These are phyloP conservation scores for Cinara cedri DNA, from an alignment of 2,888 invertebrate species.

Conservation along the genomic window DNA sequence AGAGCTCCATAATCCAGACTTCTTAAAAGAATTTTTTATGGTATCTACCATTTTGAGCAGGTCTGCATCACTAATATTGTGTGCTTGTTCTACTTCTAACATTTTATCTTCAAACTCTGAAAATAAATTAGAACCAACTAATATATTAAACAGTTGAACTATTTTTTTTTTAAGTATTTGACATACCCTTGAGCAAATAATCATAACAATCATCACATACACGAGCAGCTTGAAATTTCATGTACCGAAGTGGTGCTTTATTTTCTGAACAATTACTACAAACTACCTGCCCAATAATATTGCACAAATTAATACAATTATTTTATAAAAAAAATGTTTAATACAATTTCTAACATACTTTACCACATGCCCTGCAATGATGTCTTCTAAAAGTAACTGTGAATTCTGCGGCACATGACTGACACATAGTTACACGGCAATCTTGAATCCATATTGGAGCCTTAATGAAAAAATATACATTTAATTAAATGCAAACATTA, in stretches of 20 bases:
- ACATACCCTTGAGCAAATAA: slow-evolving; percentile 63
- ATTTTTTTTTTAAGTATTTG: not conserved
- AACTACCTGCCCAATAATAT: slow-evolving; percentile 66
- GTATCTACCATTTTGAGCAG: slow-evolving; percentile 58
- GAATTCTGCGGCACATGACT: slow-evolving; percentile 70
- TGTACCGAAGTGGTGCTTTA: slow-evolving; percentile 66
- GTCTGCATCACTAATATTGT: slow-evolving; percentile 59
- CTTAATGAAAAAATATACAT: slow-evolving; percentile 58
- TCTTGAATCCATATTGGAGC: slow-evolving; percentile 70
- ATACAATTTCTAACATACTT: slow-evolving; percentile 64
- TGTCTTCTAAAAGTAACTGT: slow-evolving; percentile 71
- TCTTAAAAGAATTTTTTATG: slow-evolving; percentile 60
- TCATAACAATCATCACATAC: slow-evolving; percentile 68
- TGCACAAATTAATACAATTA: not conserved
- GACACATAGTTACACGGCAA: slow-evolving; percentile 70
- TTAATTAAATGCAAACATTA: not conserved
- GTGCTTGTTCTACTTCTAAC: slow-evolving; percentile 35
- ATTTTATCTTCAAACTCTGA: slow-evolving; percentile 60
- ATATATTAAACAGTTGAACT: not conserved
- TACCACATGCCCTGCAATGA: slow-evolving; percentile 73
- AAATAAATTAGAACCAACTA: slow-evolving; percentile 41
- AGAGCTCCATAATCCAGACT: slow-evolving; percentile 59
- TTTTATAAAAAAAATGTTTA: not conserved
- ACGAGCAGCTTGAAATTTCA: slow-evolving; percentile 64
- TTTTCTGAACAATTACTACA: slow-evolving; percentile 70